Conservation (phyloP, 2,888 invertebrate genomes). For the Pediacus dermestoides region DNA sequence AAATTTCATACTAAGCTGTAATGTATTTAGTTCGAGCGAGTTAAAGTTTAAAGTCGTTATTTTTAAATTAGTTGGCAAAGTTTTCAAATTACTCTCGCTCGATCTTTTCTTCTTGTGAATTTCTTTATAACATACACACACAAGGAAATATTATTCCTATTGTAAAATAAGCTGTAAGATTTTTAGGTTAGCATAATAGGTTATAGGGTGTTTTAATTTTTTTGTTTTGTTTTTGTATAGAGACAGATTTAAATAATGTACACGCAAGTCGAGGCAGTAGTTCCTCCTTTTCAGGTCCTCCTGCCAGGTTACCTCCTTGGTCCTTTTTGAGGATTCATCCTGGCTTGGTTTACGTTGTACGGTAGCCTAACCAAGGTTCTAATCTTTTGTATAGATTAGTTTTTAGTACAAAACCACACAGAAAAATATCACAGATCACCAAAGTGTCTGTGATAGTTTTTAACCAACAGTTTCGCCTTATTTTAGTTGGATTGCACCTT, state of each 20-base stretch:
- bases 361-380: constrained; percentile 45
- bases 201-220: constrained; percentile 20
- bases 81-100: constrained; percentile 19
- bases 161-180: too few relatives aligned
- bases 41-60: constrained; percentile 11
- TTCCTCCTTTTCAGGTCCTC: constrained; percentile 50
- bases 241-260: constrained; percentile 30
- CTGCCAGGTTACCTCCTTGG: constrained; percentile 45
- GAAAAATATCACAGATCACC: too few relatives aligned
- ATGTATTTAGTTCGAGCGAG: constrained; percentile 33
- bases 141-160: too few relatives aligned
- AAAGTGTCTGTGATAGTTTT: too few relatives aligned
- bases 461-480: too few relatives aligned
- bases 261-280: constrained; percentile 48
- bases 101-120: constrained; percentile 15
- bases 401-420: too few relatives aligned
- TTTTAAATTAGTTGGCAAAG: constrained; percentile 16
- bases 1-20: constrained; percentile 46
- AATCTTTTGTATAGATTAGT: constrained; percentile 25
- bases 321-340: constrained; percentile 47
- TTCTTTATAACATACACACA: constrained; percentile 14
- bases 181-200: constrained; percentile 20
- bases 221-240: constrained; percentile 21
- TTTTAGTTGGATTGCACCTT: too few relatives aligned
- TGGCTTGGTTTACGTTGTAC: constrained; percentile 47